Percentiles rank a stretch among this genome's conserved stretches.
phyloP scores from a whole-genome alignment of 2,113 vertebrate species.

The Mohoua ochrocephala region DNA sequence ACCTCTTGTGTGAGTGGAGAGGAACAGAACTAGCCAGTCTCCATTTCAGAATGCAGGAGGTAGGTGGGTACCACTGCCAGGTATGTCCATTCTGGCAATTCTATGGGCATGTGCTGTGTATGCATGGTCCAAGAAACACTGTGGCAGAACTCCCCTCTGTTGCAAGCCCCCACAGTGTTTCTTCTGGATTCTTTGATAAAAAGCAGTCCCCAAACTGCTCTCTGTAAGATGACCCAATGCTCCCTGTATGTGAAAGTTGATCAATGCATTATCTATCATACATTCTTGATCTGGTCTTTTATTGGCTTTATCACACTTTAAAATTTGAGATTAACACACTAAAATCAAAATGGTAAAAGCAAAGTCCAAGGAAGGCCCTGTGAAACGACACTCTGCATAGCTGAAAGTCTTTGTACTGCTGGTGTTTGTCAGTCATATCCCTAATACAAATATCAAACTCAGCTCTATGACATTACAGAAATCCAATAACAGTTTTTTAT shows the following conservation, averaged over 20 bases:
- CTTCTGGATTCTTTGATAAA: background rate
- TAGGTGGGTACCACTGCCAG: background rate
- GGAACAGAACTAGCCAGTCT: background rate
- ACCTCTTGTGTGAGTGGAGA: background rate
- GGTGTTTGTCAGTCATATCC: background rate
- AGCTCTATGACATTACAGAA: background rate
- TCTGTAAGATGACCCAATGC: background rate
- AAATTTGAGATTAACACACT: background rate
- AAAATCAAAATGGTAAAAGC: background rate
- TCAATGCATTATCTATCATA: background rate
- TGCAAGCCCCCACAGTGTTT: background rate
- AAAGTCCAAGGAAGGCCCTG: background rate
- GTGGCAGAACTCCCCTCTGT: background rate
- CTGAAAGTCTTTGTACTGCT: background rate
- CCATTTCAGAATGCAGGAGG: background rate
- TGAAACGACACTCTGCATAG: background rate
- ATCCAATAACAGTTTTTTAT: background rate
- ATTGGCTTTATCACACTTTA: background rate
- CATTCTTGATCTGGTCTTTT: accelerated
- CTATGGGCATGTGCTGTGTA: background rate
- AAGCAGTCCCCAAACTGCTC: background rate
- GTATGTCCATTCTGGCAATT: background rate
- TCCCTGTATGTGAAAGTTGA: background rate
- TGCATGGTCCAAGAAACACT: background rate
- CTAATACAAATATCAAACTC: background rate